Evolutionary conservation across 2,797 vertebrate genomes (phyloP).

Genomic region (Acrocephalus scirpaceus): DNA sequence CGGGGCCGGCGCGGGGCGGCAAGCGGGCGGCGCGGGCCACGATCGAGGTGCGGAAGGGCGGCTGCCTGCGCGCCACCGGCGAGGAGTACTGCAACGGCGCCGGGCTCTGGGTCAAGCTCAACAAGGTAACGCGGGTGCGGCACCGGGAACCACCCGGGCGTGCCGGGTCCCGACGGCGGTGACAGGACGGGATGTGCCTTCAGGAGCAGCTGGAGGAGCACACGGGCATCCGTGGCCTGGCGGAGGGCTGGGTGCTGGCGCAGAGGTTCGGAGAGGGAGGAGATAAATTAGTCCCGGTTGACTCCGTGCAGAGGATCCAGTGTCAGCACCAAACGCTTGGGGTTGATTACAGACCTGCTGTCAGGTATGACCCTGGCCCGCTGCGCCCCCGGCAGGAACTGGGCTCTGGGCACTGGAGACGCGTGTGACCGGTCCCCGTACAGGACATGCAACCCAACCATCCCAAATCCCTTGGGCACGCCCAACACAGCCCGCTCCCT

Average conservation of each 20-base stretch:
- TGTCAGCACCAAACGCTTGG: slow-evolving; percentile 89
- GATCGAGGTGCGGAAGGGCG: slow-evolving; percentile 90
- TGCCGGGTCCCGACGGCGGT: not conserved
- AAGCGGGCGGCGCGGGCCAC: slow-evolving; percentile 70
- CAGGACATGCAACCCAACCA: accelerated
- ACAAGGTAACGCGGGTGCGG: slow-evolving; percentile 79
- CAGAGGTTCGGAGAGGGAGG: slow-evolving; percentile 88
- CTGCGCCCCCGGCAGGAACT: not conserved
- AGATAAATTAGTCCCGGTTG: slow-evolving; percentile 89
- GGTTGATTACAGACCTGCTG: slow-evolving; percentile 85
- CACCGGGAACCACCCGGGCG: not conserved
- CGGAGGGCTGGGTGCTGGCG: slow-evolving; percentile 90
- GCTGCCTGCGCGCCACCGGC: slow-evolving; percentile 90
- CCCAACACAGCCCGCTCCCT: not conserved
- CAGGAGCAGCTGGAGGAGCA: slow-evolving; percentile 91
- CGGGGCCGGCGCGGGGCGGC: slow-evolving; percentile 78
- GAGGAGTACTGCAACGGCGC: slow-evolving; percentile 94
- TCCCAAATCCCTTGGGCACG: not conserved
- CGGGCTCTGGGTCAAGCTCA: slow-evolving; percentile 93
- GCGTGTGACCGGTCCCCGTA: accelerated
- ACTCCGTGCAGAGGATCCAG: slow-evolving; percentile 82
- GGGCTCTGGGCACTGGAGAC: not conserved
- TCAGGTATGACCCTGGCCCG: slow-evolving; percentile 68
- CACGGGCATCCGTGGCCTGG: slow-evolving; percentile 75
- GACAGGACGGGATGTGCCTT: not conserved